Conservation (phyloP, 2,113 vertebrate genomes). For the Lycaon pictus region DNA sequence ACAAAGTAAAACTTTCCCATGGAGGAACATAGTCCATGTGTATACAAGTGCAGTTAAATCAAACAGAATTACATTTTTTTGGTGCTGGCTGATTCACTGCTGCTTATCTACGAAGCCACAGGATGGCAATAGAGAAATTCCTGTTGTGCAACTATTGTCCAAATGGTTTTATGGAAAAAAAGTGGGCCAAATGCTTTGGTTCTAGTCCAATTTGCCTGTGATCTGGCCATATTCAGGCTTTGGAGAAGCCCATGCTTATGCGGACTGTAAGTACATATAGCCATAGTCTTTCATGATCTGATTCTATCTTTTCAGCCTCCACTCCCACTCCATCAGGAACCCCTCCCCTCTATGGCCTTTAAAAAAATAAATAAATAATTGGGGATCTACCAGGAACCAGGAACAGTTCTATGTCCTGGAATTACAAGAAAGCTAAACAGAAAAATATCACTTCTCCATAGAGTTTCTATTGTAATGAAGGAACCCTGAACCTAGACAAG, state of each 20-base stretch:
- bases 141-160: conserved; percentile 66
- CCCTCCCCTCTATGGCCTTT: background rate
- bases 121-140: conserved; percentile 72
- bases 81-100: conserved; percentile 44
- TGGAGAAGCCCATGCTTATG: background rate
- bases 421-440: background rate
- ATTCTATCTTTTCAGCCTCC: background rate
- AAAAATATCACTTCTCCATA: background rate
- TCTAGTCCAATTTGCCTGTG: conserved; percentile 31
- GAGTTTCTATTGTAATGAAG: background rate
- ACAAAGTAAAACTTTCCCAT: conserved; percentile 60
- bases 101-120: conserved; percentile 78
- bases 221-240: background rate
- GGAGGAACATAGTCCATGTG: background rate
- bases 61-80: conserved; percentile 75
- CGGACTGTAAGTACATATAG: background rate
- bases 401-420: background rate
- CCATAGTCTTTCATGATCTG: background rate
- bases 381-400: background rate
- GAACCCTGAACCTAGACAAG: background rate
- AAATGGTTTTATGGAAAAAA: conserved; percentile 29
- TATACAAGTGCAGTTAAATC: conserved; percentile 58
- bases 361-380: background rate
- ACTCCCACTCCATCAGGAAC: background rate
- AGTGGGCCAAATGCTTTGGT: conserved; percentile 9